Conservation (phyloP, 2,113 vertebrate genomes). For the Callaeas wilsoni region DNA sequence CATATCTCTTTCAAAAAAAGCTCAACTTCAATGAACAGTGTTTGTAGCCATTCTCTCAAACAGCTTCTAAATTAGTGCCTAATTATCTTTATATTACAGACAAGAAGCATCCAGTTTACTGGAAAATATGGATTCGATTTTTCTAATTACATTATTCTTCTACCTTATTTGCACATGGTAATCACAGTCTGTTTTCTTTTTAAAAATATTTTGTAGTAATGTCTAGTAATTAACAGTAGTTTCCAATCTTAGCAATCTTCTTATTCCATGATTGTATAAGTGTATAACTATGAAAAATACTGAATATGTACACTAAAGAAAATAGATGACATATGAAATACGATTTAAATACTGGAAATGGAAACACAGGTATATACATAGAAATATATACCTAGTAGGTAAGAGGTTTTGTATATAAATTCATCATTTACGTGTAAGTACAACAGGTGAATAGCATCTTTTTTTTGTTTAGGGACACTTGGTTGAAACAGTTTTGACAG, state of each 20-base stretch:
- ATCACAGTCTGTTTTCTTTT: background rate
- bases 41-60: background rate
- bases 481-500: background rate
- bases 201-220: background rate
- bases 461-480: background rate
- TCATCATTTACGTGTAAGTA: background rate
- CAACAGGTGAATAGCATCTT: background rate
- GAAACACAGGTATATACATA: background rate
- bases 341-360: background rate
- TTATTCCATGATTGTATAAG: background rate
- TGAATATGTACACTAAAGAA: background rate
- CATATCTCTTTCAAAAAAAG: background rate
- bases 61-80: background rate
- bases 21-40: background rate
- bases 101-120: background rate
- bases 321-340: background rate
- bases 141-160: background rate
- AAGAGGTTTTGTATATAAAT: background rate
- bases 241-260: background rate
- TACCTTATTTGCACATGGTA: background rate
- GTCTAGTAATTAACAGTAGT: background rate
- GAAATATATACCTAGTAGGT: background rate
- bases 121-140: background rate
- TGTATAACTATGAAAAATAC: background rate
- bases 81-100: conserved; percentile 28